Conservation (phyloP, 2,113 vertebrate species). For the Laticauda laticaudata region DNA sequence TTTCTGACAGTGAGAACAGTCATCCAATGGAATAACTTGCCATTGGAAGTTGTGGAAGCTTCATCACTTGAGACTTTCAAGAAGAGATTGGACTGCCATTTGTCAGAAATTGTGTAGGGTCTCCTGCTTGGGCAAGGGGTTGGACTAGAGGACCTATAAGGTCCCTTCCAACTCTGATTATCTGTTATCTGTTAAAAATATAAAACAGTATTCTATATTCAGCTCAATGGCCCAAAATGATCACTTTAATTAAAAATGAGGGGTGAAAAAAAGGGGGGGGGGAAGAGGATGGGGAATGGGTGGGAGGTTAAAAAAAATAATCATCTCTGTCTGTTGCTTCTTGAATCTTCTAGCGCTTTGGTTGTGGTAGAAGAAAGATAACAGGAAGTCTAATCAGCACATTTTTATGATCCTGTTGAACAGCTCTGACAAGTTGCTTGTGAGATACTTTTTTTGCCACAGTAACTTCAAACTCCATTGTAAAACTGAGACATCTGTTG, state of each 20-base stretch:
- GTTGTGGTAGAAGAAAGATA: slow-evolving; percentile 43
- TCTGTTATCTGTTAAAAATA: background rate
- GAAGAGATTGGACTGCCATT: no score
- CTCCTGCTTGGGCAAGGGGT: no score
- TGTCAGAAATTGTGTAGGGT: no score
- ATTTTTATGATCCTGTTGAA: slow-evolving; percentile 49
- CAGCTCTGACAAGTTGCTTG: slow-evolving; percentile 57
- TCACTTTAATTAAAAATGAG: slow-evolving; percentile 39
- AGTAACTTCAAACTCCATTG: slow-evolving; percentile 28
- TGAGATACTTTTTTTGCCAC: slow-evolving; percentile 33
- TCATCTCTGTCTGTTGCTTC: slow-evolving; percentile 45
- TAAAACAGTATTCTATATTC: slow-evolving; percentile 35
- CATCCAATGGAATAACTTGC: no score
- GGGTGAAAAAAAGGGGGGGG: slow-evolving; percentile 10
- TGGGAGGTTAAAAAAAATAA: background rate
- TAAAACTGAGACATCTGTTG: slow-evolving; percentile 30
- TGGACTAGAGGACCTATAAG: no score
- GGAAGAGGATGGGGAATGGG: background rate
- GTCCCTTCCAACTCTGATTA: no score
- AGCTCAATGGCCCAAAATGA: slow-evolving; percentile 28
- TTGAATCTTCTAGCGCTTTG: slow-evolving; percentile 32
- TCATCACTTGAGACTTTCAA: no score
- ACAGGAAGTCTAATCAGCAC: slow-evolving; percentile 55
- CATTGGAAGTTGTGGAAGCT: no score
- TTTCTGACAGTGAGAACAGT: no score